phyloP scores from a whole-genome alignment of 2,113 vertebrate species.

The Ophiodon elongatus region DNA sequence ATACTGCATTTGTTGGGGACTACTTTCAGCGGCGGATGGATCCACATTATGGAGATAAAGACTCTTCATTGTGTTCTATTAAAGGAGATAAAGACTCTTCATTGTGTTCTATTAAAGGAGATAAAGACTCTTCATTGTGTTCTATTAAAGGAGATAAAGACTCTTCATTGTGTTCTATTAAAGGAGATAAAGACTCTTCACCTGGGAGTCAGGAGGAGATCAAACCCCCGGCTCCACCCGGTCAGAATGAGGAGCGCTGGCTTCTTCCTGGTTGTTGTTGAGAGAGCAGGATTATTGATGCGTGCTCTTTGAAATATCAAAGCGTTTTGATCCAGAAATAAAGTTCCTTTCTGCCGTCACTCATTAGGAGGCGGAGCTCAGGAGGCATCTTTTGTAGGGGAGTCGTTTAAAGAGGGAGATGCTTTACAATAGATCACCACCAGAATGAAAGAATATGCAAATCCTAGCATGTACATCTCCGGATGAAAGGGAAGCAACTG shows the following conservation, averaged over 20 bases:
- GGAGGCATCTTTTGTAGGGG: slow-evolving; percentile 63
- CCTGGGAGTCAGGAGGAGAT: slow-evolving; percentile 44
- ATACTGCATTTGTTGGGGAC: no score
- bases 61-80: no score
- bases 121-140: no score
- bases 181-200: no score
- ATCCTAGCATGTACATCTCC: slow-evolving; percentile 57
- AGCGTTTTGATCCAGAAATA: slow-evolving; percentile 53
- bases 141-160: no score
- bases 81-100: no score
- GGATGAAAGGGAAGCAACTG: slow-evolving; percentile 51
- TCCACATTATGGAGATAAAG: no score
- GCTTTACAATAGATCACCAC: slow-evolving; percentile 66
- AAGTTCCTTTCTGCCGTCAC: slow-evolving; percentile 59
- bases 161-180: no score
- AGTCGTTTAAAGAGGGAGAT: slow-evolving; percentile 55
- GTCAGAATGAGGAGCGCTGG: slow-evolving; percentile 33
- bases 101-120: no score
- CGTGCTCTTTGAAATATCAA: slow-evolving; percentile 61
- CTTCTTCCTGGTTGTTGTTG: slow-evolving; percentile 24
- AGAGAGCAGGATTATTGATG: slow-evolving; percentile 57
- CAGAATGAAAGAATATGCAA: slow-evolving; percentile 62
- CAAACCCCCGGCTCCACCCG: slow-evolving; percentile 45
- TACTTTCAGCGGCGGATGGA: no score
- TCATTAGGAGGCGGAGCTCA: slow-evolving; percentile 49